Percentiles rank a stretch among this genome's conserved stretches.
phyloP scores from a whole-genome alignment of 1,140 invertebrate species.

The Psix sp. region DNA sequence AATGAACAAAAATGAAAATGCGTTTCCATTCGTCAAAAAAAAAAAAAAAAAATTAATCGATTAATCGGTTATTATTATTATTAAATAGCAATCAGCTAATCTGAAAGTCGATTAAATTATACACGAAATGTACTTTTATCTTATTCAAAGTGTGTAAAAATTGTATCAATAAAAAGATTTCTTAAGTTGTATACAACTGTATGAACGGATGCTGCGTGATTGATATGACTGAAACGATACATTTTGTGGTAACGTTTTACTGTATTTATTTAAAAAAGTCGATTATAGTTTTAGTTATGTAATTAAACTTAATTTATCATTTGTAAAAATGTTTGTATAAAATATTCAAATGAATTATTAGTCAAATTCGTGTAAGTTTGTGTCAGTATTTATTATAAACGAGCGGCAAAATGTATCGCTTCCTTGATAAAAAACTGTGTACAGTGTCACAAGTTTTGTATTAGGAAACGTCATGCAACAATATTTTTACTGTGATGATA shows the following conservation, averaged over 20 bases:
- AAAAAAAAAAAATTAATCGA: no score
- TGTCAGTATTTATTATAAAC: constrained; percentile 48
- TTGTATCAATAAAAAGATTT: constrained; percentile 66
- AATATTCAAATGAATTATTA: constrained; percentile 11
- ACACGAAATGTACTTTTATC: no score
- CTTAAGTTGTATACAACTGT: constrained; percentile 63
- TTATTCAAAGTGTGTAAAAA: constrained; percentile 67
- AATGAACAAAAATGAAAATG: no score
- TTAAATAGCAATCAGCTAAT: no score
- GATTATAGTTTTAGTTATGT: constrained; percentile 14
- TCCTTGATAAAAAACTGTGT: constrained; percentile 16
- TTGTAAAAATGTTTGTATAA: constrained; percentile 44
- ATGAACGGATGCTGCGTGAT: not conserved
- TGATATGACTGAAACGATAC: constrained; percentile 21
- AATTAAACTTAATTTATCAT: constrained; percentile 31
- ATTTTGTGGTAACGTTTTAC: constrained; percentile 21
- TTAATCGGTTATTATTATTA: no score
- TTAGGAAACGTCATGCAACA: constrained; percentile 65
- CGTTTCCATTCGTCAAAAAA: no score
- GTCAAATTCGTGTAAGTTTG: constrained; percentile 19
- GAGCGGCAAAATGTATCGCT: constrained; percentile 46
- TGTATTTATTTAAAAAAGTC: constrained; percentile 26
- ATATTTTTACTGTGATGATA: constrained; percentile 79
- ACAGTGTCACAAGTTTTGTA: constrained; percentile 44
- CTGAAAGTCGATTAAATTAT: no score